A percentile compares a stretch with the other conserved stretches of the same genome.
phyloP scores from a whole-genome alignment of 2,113 vertebrate genomes.

The Poeciliopsis occidentalis region DNA sequence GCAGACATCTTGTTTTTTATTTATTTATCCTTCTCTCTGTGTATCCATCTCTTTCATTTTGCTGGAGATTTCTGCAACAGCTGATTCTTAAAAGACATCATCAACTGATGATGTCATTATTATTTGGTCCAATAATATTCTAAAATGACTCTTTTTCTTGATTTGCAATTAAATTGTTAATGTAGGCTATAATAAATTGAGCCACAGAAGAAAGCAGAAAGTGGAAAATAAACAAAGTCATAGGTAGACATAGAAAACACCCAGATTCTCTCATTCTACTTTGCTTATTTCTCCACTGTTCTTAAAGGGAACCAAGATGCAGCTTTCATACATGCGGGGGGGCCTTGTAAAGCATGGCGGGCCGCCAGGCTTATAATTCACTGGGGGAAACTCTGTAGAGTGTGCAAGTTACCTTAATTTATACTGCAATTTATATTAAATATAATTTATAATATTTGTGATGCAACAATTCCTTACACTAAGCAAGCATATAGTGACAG shows the following conservation, averaged over 20 bases:
- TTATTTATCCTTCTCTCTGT: neutral
- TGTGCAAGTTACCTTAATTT: constrained; percentile 13
- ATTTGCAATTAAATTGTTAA: constrained; percentile 67
- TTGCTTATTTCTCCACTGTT: constrained; percentile 3
- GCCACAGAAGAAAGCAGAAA: constrained; percentile 44
- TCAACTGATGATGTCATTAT: neutral
- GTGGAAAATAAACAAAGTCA: constrained; percentile 21
- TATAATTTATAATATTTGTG: neutral
- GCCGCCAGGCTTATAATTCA: too few relatives aligned
- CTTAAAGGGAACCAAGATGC: constrained; percentile 21
- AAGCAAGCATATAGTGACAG: too few relatives aligned
- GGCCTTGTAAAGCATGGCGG: too few relatives aligned
- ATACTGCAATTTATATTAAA: neutral
- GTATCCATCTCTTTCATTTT: constrained; percentile 5
- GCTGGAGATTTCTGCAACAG: constrained; percentile 39
- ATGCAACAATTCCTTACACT: neutral
- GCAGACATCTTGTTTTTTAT: constrained; percentile 37
- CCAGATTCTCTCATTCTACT: constrained; percentile 38
- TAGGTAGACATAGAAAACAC: constrained; percentile 42
- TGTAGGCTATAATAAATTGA: constrained; percentile 63
- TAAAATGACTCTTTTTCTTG: constrained; percentile 42
- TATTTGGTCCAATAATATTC: constrained; percentile 51
- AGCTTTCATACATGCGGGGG: constrained; percentile 30
- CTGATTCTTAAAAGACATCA: constrained; percentile 42
- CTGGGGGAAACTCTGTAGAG: neutral